These are phyloP conservation scores for Lampris megalopsis DNA, from an alignment of 2,113 vertebrate species.

Conservation along the genomic window DNA sequence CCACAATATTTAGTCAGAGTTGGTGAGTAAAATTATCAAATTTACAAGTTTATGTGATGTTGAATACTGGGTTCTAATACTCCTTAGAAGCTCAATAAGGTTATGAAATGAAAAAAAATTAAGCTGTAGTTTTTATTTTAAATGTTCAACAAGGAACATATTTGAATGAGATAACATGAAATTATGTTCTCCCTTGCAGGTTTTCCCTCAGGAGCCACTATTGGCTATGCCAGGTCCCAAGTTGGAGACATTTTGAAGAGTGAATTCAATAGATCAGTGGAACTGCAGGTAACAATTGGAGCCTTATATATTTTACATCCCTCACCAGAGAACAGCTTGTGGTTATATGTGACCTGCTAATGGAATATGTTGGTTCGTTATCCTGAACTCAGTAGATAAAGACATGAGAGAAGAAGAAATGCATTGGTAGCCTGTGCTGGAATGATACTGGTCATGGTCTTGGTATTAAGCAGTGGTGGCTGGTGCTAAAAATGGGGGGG, in stretches of 20 bases:
- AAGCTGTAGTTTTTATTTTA: neutral
- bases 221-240: conserved; percentile 88
- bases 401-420: neutral
- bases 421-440: too few relatives aligned
- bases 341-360: too few relatives aligned
- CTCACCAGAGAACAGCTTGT: neutral
- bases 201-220: conserved; percentile 85
- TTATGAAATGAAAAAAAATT: neutral
- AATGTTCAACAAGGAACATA: too few relatives aligned
- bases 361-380: conserved; percentile 23
- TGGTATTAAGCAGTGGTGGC: too few relatives aligned
- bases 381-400: neutral
- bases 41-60: neutral
- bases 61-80: too few relatives aligned
- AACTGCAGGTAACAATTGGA: conserved; percentile 87
- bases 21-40: conserved; percentile 76
- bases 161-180: neutral
- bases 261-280: conserved; percentile 89
- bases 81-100: too few relatives aligned
- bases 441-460: too few relatives aligned
- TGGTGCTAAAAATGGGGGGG: too few relatives aligned
- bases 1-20: conserved; percentile 87
- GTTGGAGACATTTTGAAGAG: conserved; percentile 88
- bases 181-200: conserved; percentile 74
- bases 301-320: neutral